Evolutionary conservation across 2,888 invertebrate genomes (phyloP).

Genomic region (Chironomus riparius): DNA sequence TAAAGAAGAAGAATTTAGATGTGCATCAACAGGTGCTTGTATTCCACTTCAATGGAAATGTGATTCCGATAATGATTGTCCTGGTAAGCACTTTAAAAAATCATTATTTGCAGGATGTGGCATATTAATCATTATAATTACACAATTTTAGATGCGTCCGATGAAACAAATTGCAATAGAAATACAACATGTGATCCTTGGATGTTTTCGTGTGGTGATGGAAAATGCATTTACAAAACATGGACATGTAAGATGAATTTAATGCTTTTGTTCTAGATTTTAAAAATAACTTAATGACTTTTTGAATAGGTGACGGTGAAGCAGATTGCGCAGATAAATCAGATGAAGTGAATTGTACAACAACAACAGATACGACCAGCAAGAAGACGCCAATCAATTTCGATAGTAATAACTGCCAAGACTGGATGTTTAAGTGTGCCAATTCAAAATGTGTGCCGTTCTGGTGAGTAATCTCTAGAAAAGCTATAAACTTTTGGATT

Average conservation of each 20-base stretch:
- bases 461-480: slow-evolving; percentile 72
- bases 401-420: slow-evolving; percentile 48
- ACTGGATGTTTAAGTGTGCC: slow-evolving; percentile 70
- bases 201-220: slow-evolving; percentile 58
- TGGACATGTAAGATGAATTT: slow-evolving; percentile 48
- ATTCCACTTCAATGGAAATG: slow-evolving; percentile 66
- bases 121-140: slow-evolving; percentile 31
- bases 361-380: slow-evolving; percentile 35
- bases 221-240: slow-evolving; percentile 48
- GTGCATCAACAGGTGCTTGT: slow-evolving; percentile 47
- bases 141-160: slow-evolving; percentile 62
- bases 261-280: background rate
- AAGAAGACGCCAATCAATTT: slow-evolving; percentile 32
- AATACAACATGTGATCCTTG: slow-evolving; percentile 55
- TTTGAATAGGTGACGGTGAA: slow-evolving; percentile 50
- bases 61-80: slow-evolving; percentile 66
- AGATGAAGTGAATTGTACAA: slow-evolving; percentile 63
- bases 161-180: slow-evolving; percentile 55
- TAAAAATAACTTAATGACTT: background rate
- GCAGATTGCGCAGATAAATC: slow-evolving; percentile 59
- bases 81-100: background rate
- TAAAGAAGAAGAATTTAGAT: slow-evolving; percentile 45
- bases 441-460: slow-evolving; percentile 63
- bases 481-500: too few relatives aligned
- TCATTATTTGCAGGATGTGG: background rate